phyloP scores from a whole-genome alignment of 2,888 invertebrate species.

The Entomobrya proxima region DNA sequence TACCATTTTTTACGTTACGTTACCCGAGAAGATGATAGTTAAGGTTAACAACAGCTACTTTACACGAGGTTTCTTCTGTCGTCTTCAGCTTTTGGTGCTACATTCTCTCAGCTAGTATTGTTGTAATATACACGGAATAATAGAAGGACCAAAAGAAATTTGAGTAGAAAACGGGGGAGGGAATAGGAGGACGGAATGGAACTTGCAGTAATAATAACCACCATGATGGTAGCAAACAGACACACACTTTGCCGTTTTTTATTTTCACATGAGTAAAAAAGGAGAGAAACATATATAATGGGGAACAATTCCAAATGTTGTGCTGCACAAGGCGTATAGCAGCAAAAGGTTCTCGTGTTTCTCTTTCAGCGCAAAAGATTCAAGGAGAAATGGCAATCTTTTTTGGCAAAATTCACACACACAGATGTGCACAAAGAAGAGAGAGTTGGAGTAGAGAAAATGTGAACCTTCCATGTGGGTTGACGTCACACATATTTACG shows the following conservation, averaged over 20 bases:
- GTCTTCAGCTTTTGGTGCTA: neutral
- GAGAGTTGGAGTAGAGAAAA: conserved; percentile 20
- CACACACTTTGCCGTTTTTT: neutral
- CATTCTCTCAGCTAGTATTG: neutral
- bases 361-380: conserved; percentile 34
- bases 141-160: neutral
- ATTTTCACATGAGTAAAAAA: conserved; percentile 45
- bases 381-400: conserved; percentile 53
- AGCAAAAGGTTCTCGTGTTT: conserved; percentile 45
- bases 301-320: neutral
- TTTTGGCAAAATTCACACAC: conserved; percentile 58
- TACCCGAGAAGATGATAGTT: conserved; percentile 31
- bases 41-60: conserved; percentile 25
- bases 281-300: conserved; percentile 15
- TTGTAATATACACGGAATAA: neutral
- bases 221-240: conserved; percentile 21
- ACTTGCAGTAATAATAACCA: conserved; percentile 5
- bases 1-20: conserved; percentile 28
- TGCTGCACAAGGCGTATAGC: neutral
- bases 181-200: neutral
- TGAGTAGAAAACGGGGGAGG: neutral
- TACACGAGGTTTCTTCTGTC: neutral
- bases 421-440: conserved; percentile 51
- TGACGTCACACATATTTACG: conserved; percentile 54
- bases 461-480: conserved; percentile 38